Base-by-base conservation (phyloP, 2,797 vertebrate species). In the Crenuchus spilurus region DNA sequence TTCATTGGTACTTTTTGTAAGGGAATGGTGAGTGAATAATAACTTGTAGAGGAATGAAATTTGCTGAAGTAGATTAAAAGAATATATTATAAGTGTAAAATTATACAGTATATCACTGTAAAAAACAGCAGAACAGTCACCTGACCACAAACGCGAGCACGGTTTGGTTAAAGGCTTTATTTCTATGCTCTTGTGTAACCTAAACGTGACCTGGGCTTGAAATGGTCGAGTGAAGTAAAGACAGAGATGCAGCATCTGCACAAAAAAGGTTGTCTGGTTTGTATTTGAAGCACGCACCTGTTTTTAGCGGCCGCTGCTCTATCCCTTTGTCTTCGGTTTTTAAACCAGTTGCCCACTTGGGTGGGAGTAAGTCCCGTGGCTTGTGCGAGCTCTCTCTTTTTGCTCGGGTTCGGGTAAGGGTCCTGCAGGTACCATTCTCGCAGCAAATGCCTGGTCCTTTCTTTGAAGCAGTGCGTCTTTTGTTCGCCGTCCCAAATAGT, bases 261-360 rank as follows among this genome's bases (percentile, higher is more conserved):
- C 48, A 24, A 4, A 46, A 54, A 22, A 54, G 13, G 58, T 5
- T 20, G 39, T 30, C 14, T 41, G 14, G 7, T 41, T 14, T 41
- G 35, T 16, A 39, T 24, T 6, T 3, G 7, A 31, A 13, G 14
- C n/a, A 16, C 46, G 89, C 93, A 99, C 97, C 97, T 98, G 93
- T 99, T 99, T 86, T 99, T 99, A 24, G 97, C 97, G 28, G 97
- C 97, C 55, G 97, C 97, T 1, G 97, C 97, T 89, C 97, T 94
- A 91, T 99, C 97, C 88, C 97, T 96, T 93, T 99, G 97, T 90
- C 97, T 92, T 78, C 97, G 95, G 74, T 99, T 99, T 94, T 99
- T 99, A 94, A 99, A 99, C 97, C 97, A 99, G 93, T 99, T 99
- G 83, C 97, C 97, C 91, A 99, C 97, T 91, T 99, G 97, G 81